These are phyloP conservation scores for Datnioides undecimradiatus DNA, from an alignment of 2,113 vertebrate genomes.

Conservation along the genomic window DNA sequence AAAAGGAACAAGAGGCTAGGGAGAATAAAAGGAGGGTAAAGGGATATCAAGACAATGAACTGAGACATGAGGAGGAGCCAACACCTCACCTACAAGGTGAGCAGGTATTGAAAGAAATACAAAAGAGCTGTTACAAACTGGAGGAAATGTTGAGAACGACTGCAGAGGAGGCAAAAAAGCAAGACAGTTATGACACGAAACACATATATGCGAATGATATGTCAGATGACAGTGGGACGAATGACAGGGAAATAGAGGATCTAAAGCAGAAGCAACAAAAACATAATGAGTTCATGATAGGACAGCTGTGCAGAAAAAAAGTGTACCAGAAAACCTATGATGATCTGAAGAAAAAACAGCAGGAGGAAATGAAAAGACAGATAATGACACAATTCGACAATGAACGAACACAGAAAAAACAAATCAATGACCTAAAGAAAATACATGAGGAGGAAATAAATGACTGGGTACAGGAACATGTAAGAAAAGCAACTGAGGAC, in stretches of 20 bases:
- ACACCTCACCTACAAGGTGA: not conserved
- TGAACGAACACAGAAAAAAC: not conserved
- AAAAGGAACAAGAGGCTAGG: not conserved
- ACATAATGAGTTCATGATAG: not conserved
- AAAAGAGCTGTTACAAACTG: not conserved
- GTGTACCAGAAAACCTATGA: fast-evolving
- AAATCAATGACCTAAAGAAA: not conserved
- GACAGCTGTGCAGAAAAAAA: not conserved
- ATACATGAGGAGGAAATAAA: not conserved
- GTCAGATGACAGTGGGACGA: fast-evolving
- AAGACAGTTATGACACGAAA: constrained; percentile 30
- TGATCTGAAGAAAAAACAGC: constrained; percentile 12
- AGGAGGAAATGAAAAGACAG: not conserved
- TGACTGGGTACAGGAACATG: constrained; percentile 28
- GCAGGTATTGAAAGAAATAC: not conserved
- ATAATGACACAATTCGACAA: fast-evolving
- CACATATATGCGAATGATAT: fast-evolving
- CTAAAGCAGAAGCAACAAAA: not conserved
- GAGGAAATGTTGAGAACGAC: not conserved
- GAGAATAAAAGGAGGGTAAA: constrained; percentile 3
- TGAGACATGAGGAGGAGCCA: constrained; percentile 9
- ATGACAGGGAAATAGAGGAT: not conserved
- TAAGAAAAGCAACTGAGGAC: not conserved
- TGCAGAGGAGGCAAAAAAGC: constrained; percentile 32
- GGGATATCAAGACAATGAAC: not conserved